Evolutionary conservation across 1,140 invertebrate species (phyloP).

Genomic region (Drosophila prosaltans): DNA sequence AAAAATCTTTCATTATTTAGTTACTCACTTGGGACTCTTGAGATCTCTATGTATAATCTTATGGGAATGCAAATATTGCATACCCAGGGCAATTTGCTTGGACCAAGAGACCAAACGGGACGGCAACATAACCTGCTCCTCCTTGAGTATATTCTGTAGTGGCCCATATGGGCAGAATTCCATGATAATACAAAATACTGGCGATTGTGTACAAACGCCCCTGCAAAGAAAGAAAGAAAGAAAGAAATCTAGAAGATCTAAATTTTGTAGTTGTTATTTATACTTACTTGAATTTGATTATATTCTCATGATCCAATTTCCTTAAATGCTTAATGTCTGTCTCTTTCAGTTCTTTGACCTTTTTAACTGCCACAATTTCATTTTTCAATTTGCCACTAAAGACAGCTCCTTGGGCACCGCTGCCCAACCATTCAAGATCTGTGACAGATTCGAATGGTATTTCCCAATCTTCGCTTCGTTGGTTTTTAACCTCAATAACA

Average conservation of each 20-base stretch:
- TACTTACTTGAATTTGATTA: conserved; percentile 95
- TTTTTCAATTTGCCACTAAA: conserved; percentile 94
- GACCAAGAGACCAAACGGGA: conserved; percentile 94
- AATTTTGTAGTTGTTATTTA: neutral
- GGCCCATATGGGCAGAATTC: conserved; percentile 98
- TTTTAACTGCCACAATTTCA: conserved; percentile 97
- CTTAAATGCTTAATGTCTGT: conserved; percentile 97
- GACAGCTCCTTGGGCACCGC: conserved; percentile 97
- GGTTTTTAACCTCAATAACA: conserved; percentile 77
- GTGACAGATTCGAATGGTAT: conserved; percentile 96
- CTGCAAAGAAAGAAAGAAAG: conserved; percentile 81
- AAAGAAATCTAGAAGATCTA: too few species aligned
- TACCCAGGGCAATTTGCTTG: conserved; percentile 97
- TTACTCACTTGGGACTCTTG: conserved; percentile 96
- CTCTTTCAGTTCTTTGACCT: conserved; percentile 95
- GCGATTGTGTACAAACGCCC: conserved; percentile 96
- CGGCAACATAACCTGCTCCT: conserved; percentile 91
- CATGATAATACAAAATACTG: conserved; percentile 98
- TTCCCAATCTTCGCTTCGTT: conserved; percentile 92
- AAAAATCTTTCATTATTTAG: neutral
- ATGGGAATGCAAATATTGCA: conserved; percentile 97
- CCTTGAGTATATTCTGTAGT: conserved; percentile 94
- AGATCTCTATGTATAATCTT: conserved; percentile 99
- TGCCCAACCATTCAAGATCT: conserved; percentile 96
- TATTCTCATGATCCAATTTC: conserved; percentile 98